Conservation (phyloP, 1,140 invertebrate species). For the Drosophila nigrodunni region DNA sequence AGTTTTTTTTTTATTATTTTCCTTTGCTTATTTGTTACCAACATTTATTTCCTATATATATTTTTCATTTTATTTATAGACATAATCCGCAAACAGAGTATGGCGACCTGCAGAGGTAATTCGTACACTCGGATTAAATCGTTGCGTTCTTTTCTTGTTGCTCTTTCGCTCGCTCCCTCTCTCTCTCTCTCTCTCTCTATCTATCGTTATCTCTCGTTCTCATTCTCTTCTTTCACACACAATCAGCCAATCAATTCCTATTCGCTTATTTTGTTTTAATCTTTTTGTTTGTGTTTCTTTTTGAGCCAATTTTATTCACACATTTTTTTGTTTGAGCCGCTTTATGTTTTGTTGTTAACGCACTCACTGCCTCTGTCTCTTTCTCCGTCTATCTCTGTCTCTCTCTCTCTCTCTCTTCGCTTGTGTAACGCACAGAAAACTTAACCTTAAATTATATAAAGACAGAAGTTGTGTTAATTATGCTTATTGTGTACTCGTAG, state of each 20-base stretch:
- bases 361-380: not conserved
- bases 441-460: not conserved
- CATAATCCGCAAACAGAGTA: conserved; percentile 84
- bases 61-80: conserved; percentile 84
- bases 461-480: not conserved
- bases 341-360: conserved; percentile 8
- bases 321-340: conserved; percentile 7
- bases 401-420: not conserved
- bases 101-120: conserved; percentile 75
- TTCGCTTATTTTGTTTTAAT: conserved; percentile 14
- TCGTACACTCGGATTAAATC: conserved; percentile 47
- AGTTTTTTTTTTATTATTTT: conserved; percentile 28
- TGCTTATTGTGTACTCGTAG: conserved; percentile 3
- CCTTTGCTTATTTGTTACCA: conserved; percentile 19
- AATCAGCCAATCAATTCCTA: not conserved
- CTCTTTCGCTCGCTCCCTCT: not conserved
- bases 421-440: conserved; percentile 5
- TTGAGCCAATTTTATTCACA: conserved; percentile 3
- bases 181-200: not conserved
- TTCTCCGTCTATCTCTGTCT: conserved; percentile 4
- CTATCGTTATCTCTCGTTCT: not conserved
- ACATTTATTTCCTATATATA: conserved; percentile 58
- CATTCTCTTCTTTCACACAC: not conserved
- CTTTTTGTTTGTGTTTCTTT: conserved; percentile 4
- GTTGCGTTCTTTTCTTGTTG: conserved; percentile 35